Base-by-base conservation (phyloP, 1,140 invertebrate species). In the Euura saliciscinereae region DNA sequence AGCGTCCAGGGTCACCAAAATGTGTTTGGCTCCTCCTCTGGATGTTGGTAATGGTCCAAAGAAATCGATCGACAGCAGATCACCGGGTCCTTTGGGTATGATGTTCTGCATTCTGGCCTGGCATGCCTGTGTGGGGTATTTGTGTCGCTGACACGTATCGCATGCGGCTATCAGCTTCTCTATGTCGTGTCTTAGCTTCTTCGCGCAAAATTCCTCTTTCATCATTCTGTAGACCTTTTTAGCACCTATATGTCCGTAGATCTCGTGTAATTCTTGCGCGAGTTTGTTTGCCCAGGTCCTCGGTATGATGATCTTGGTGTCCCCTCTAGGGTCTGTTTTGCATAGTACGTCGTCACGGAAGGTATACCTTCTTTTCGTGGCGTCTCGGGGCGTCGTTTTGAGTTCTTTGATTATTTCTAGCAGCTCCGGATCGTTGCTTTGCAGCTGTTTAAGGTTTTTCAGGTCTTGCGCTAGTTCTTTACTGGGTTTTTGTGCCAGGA, bases 201-300 rank as follows among this genome's bases (percentile, higher is more conserved):
- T 66, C 71, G 72, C 80, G 71, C 77, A 77, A 66, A 79, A 80
- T 68, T 77, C 44, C 45, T 79, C 75, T 64, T 68, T 76, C 13
- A 83, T 13, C 44, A 80, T 72, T 66, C 73, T 73, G 43, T 75
- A 78, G 13, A 80, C 72, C 74, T 83, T 83, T 13, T 73, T 74
- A 8, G 75, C 43, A 11, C 82, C 80, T 65, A 80, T 73, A 72
- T 85, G 82, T 0, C 80, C 82, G 76, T 78, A 80, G 7, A 79
- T 74, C 72, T 77, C 64, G 71, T 83, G 83, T n/a, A 45, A 10
- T 28, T 76, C 73, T 10, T 70, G 43, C 0, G 73, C 69, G 2
- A 73, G 28, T n/a, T 3, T 10, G n/a, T 70, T n/a, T n/a, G n/a
- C n/a, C n/a, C n/a, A n/a, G n/a, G n/a, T n/a, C n/a, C n/a, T n/a